These are phyloP conservation scores for Odobenus rosmarus DNA, from an alignment of 2,113 vertebrate genomes.

Conservation along the genomic window DNA sequence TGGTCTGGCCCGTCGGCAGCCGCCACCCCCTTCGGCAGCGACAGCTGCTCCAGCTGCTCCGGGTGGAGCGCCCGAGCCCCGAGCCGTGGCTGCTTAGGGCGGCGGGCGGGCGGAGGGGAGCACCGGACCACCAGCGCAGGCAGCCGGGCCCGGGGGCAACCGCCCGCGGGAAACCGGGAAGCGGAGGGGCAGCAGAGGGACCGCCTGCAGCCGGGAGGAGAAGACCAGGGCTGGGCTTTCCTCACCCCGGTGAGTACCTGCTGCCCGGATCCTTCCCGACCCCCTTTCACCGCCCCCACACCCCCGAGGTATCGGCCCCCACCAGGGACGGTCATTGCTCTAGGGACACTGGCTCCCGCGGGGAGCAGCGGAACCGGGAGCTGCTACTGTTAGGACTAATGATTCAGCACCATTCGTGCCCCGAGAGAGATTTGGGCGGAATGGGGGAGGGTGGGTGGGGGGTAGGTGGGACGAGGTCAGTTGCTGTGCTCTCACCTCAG, in stretches of 20 bases:
- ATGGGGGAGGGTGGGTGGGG: not conserved
- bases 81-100: constrained; percentile 43
- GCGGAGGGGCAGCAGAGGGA: not conserved
- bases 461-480: not conserved
- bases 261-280: not conserved
- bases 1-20: constrained; percentile 76
- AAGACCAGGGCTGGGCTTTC: not conserved
- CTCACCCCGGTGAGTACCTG: constrained; percentile 67
- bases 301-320: not conserved
- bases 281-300: not conserved
- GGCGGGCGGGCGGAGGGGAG: constrained; percentile 32
- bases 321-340: not conserved
- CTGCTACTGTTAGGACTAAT: constrained; percentile 16
- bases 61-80: constrained; percentile 35
- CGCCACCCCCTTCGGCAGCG: constrained; percentile 48
- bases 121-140: not conserved
- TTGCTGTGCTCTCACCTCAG: not conserved
- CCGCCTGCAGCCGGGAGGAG: not conserved
- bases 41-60: constrained; percentile 72
- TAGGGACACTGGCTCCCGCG: not conserved
- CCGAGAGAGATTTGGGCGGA: constrained; percentile 20
- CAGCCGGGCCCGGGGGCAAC: not conserved
- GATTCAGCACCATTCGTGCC: constrained; percentile 74
- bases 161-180: not conserved
- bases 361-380: not conserved